Percentiles rank a stretch among this genome's conserved stretches.
Conservation (phyloP, 2,888 invertebrate genomes). For the Eupithecia subfuscata region DNA sequence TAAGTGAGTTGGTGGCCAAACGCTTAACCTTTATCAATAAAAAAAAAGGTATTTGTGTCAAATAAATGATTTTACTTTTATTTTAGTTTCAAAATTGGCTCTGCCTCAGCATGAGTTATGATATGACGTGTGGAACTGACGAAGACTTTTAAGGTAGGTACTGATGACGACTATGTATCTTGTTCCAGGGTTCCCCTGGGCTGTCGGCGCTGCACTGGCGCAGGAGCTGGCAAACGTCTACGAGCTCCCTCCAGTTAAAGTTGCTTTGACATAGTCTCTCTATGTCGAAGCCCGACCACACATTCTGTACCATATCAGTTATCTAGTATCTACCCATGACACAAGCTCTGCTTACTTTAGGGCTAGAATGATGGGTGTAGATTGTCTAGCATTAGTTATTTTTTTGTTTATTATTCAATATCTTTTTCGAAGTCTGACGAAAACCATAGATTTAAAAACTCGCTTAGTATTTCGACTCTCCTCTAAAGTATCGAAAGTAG, state of each 20-base stretch:
- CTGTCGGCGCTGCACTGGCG: not conserved
- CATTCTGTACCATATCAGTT: not conserved
- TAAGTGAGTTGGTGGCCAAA: too few species aligned
- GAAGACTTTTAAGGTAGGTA: not conserved
- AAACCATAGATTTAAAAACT: not conserved
- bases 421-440: not conserved
- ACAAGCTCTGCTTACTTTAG: not conserved
- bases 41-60: too few species aligned
- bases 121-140: not conserved
- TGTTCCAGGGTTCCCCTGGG: not conserved
- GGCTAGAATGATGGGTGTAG: not conserved
- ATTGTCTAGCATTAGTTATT: not conserved
- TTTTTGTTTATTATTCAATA: not conserved
- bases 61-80: too few species aligned
- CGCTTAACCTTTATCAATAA: too few species aligned
- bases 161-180: not conserved
- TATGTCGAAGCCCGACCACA: not conserved
- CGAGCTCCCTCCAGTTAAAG: not conserved
- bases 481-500: too few species aligned
- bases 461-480: not conserved
- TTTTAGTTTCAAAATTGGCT: not conserved
- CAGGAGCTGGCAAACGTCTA: not conserved
- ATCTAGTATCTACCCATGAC: not conserved
- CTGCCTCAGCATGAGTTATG: not conserved
- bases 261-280: too few species aligned